Conservation (phyloP, 2,888 invertebrate genomes). For the Horisme vitalbata region DNA sequence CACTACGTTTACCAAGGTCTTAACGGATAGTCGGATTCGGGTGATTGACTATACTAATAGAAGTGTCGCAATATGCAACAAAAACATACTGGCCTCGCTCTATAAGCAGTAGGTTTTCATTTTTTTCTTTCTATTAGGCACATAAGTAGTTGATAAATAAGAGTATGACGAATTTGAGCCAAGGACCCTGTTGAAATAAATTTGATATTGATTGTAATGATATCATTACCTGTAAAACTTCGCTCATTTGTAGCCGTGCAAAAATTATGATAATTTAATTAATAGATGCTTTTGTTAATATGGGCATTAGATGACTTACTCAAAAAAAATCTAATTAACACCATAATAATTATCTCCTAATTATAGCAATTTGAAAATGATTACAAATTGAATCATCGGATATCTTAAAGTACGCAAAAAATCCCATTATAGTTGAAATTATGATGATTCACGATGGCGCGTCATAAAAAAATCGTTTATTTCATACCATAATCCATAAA, state of each 20-base stretch:
- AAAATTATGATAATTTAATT: neutral
- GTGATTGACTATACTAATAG: neutral
- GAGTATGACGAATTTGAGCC: slow-evolving; percentile 13
- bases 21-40: neutral
- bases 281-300: neutral
- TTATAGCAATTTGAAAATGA: too few species aligned
- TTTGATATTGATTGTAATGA: neutral
- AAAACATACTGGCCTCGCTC: neutral
- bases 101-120: neutral
- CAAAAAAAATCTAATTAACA: too few species aligned
- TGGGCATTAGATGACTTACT: too few species aligned
- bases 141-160: too few species aligned
- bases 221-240: neutral
- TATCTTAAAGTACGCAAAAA: too few species aligned
- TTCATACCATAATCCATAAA: too few species aligned
- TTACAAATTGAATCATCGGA: too few species aligned
- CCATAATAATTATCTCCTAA: too few species aligned
- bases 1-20: too few species aligned
- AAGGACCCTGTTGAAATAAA: slow-evolving; percentile 2
- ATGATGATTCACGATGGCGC: too few species aligned
- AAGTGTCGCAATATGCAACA: neutral
- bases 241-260: neutral
- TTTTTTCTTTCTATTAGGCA: slow-evolving; percentile 1
- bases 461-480: too few species aligned
- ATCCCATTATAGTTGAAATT: too few species aligned